Percentiles rank a stretch among this genome's conserved stretches.
Evolutionary conservation across 2,888 invertebrate species (phyloP).

Genomic region (Congeria kusceri): DNA sequence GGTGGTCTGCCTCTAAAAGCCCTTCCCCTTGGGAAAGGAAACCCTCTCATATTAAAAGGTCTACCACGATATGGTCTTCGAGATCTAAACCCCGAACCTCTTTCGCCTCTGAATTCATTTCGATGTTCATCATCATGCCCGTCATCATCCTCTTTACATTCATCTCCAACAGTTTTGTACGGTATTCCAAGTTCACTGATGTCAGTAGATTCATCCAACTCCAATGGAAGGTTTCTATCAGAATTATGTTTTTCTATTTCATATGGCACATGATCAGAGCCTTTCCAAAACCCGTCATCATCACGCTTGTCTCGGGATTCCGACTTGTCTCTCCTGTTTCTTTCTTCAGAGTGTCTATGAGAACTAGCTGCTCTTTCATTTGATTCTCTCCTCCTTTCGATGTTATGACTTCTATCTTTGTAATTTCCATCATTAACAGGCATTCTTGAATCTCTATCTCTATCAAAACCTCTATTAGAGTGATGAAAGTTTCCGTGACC

Average conservation of each 20-base stretch:
- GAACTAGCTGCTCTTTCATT: conserved; percentile 8
- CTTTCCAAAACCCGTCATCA: not conserved
- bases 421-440: not conserved
- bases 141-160: conserved; percentile 5
- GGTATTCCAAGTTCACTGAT: conserved; percentile 3
- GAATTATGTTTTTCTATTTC: not conserved
- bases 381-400: conserved; percentile 6
- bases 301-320: not conserved
- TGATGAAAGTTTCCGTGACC: not conserved
- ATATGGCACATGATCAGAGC: not conserved
- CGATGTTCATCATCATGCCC: not conserved
- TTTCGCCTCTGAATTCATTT: conserved; percentile 2
- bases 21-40: conserved; percentile 26
- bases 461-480: not conserved
- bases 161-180: conserved; percentile 10
- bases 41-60: conserved; percentile 25
- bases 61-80: conserved; percentile 25
- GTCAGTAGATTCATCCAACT: conserved; percentile 5
- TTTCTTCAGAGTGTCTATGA: conserved; percentile 3
- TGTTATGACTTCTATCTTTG: conserved; percentile 4
- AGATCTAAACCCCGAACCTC: not conserved
- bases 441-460: not conserved
- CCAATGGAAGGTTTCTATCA: not conserved
- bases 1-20: conserved; percentile 22
- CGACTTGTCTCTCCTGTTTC: not conserved